Conservation (phyloP, 2,797 vertebrate genomes). For the Alauda arvensis region DNA sequence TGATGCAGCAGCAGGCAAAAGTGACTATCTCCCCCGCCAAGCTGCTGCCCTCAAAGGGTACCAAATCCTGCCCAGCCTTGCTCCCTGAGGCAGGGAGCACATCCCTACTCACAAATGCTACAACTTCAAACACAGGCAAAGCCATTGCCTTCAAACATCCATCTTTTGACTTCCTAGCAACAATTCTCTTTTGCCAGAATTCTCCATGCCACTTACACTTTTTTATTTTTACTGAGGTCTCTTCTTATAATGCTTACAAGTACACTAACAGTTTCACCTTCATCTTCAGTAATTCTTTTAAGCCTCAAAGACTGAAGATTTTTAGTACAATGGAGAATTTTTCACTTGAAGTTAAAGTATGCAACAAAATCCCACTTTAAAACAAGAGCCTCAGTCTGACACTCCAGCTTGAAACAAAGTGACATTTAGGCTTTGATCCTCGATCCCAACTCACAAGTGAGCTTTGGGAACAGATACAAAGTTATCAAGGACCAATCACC, state of each 20-base stretch:
- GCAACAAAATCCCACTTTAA: neutral
- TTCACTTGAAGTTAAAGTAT: conserved; percentile 16
- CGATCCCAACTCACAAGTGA: neutral
- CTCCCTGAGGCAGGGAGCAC: neutral
- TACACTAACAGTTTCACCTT: conserved; percentile 29
- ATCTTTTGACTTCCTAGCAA: neutral
- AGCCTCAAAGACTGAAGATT: neutral
- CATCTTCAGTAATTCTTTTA: conserved; percentile 26
- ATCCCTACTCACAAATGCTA: neutral
- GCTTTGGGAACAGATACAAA: neutral
- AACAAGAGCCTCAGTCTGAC: neutral
- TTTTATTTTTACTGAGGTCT: neutral
- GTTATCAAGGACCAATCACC: neutral
- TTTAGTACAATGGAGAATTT: conserved; percentile 1
- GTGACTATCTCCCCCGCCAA: neutral
- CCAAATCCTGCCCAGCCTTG: neutral
- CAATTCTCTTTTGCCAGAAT: neutral
- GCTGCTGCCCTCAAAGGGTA: neutral
- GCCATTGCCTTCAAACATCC: neutral
- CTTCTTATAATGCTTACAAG: neutral
- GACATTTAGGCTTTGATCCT: conserved; percentile 6
- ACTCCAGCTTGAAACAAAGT: neutral
- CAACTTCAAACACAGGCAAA: neutral
- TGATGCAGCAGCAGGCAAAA: neutral
- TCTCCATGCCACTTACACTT: neutral